Percentiles rank a stretch among this genome's conserved stretches.
phyloP scores from a whole-genome alignment of 1,140 invertebrate species.

The Zaprionus kolodkinae region DNA sequence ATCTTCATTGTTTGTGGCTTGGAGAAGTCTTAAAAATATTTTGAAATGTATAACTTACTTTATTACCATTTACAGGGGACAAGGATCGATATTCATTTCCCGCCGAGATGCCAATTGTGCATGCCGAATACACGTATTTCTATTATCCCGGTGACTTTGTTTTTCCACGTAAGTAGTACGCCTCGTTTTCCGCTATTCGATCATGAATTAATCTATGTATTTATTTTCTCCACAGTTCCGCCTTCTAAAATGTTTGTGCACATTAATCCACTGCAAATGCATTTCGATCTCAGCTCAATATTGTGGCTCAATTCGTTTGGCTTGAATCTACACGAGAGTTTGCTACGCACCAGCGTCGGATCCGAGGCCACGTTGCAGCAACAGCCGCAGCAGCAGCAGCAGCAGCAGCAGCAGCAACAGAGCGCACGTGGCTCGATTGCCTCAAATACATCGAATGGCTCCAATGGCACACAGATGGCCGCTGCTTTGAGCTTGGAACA shows the following conservation, averaged over 20 bases:
- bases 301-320: constrained; percentile 98
- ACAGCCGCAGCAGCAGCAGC: no score
- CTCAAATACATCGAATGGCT: constrained; percentile 73
- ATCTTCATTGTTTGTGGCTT: background rate
- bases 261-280: constrained; percentile 93
- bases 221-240: constrained; percentile 88
- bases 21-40: background rate
- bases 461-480: constrained; percentile 76
- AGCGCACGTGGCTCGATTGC: constrained; percentile 71
- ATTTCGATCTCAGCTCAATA: constrained; percentile 93
- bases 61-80: constrained; percentile 88
- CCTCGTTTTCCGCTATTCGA: no score
- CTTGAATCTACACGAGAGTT: constrained; percentile 92
- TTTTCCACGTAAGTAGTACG: constrained; percentile 92
- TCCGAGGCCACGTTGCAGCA: constrained; percentile 63
- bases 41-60: background rate
- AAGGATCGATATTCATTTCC: constrained; percentile 93
- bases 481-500: constrained; percentile 61
- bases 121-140: constrained; percentile 98
- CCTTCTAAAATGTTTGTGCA: constrained; percentile 96
- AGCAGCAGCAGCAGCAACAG: constrained; percentile 36
- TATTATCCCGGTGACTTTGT: constrained; percentile 97
- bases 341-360: constrained; percentile 85
- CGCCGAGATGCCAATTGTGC: constrained; percentile 94
- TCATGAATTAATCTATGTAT: background rate